Conservation (phyloP, 2,888 invertebrate species). For the Cerastoderma edule region DNA sequence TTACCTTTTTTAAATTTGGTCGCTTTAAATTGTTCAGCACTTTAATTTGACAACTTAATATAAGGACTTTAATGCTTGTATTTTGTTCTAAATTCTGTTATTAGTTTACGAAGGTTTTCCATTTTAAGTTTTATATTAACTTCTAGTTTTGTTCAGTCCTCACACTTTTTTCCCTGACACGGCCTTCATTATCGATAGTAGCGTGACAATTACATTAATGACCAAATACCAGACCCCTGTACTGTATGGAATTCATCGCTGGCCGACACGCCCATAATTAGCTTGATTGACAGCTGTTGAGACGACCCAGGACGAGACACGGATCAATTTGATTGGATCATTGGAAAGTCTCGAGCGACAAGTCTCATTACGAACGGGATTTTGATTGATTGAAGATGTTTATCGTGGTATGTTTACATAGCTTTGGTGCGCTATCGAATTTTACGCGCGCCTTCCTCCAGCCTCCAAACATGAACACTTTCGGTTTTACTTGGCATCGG, state of each 20-base stretch:
- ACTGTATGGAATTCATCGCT: not conserved
- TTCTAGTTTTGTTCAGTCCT: no score
- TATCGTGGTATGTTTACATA: constrained; percentile 4
- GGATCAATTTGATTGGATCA: constrained; percentile 22
- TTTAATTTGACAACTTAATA: no score
- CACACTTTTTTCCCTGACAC: no score
- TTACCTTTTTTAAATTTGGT: no score
- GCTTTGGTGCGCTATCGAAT: constrained; percentile 8
- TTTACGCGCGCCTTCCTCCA: constrained; percentile 4
- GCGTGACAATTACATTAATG: not conserved
- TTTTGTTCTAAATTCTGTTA: no score
- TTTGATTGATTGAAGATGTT: constrained; percentile 25
- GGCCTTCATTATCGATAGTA: no score
- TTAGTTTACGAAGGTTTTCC: no score
- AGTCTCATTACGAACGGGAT: constrained; percentile 16
- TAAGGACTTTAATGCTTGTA: no score
- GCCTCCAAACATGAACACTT: constrained; percentile 3
- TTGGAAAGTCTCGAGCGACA: constrained; percentile 9
- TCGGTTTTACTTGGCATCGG: no score
- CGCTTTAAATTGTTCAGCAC: no score
- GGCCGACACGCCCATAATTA: constrained; percentile 20
- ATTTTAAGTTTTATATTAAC: no score
- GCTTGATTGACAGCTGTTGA: constrained; percentile 22
- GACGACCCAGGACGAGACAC: constrained; percentile 7
- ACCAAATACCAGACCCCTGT: not conserved